These are phyloP conservation scores for Clanis bilineata DNA, from an alignment of 2,888 invertebrate species.

Conservation along the genomic window DNA sequence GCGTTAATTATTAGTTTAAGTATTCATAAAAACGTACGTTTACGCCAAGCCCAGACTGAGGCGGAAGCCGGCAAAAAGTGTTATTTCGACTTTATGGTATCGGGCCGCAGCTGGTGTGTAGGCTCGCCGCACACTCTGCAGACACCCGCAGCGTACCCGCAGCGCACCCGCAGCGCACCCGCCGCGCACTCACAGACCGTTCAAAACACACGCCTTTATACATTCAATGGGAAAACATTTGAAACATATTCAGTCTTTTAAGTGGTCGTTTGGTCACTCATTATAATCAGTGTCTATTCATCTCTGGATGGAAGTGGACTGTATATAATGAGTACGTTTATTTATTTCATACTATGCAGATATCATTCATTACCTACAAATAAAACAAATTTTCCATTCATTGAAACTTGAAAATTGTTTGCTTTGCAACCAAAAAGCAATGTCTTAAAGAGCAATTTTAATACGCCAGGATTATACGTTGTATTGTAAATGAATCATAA, in stretches of 20 bases:
- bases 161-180: background rate
- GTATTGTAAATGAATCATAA: too few species aligned
- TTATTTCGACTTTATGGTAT: conserved; percentile 52
- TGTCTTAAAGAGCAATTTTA: background rate
- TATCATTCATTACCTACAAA: background rate
- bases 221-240: background rate
- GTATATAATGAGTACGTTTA: background rate
- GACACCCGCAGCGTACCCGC: conserved; percentile 21
- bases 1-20: conserved; percentile 73
- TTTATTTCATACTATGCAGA: background rate
- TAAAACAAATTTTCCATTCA: background rate
- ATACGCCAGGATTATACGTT: too few species aligned
- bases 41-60: conserved; percentile 39
- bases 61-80: conserved; percentile 49
- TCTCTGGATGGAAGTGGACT: background rate
- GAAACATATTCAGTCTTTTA: conserved; percentile 2
- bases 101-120: conserved; percentile 53
- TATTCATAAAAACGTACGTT: conserved; percentile 63
- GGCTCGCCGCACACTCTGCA: conserved; percentile 34
- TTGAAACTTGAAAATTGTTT: background rate
- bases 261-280: background rate
- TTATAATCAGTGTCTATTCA: conserved; percentile 4
- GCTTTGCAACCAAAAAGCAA: background rate
- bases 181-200: background rate
- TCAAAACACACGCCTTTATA: background rate